Evolutionary conservation across 2,797 vertebrate genomes (phyloP), one percentile per base, ranked within the genome.

Genomic region (Typhlichthys subterraneus): DNA sequence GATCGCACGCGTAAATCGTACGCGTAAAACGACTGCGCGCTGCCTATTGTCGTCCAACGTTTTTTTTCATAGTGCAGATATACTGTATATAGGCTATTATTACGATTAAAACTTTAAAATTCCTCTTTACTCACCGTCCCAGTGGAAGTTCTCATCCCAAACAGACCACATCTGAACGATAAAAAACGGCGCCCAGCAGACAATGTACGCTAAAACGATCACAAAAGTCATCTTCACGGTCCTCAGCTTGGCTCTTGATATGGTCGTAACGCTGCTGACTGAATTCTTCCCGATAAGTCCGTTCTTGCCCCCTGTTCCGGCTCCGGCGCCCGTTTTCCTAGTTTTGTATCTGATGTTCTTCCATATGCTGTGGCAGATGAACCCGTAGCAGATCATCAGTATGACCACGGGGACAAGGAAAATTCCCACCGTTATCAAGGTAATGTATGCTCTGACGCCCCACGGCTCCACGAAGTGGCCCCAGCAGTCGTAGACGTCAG

Each of bases 151-250:
- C 11, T 90, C 51, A 67, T 98, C 97, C 97, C 97, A 99, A 61
- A 95, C 97, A 0, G 97, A 98, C 95, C 96, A 97, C 96, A 99
- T 96, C 92, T 99, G 97, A 56, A 97, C 92, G 0, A 81, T 92
- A 86, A 99, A 98, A 85, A 96, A 99, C 23, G 97, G 97, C 7
- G 95, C 91, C 97, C 97, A 99, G 89, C 97, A 99, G 2, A 96
- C 59, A 6, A 98, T 83, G 79, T 99, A 99, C 0, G 93, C 96
- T 55, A 97, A 80, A 12, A 99, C 94, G 10, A 99, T 98, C n/a
- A 99, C 96, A 45, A 98, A 94, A 3, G 97, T 99, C 97, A 99
- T 99, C 81, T 98, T 99, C 1, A 99, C 96, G 0, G 96, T 99
- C 75, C 97, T 93, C 72, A 99, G 90, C 73, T 99, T 98, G 76